Evolutionary conservation across 2,113 vertebrate genomes (phyloP).

Genomic region (Malurus elegans): DNA sequence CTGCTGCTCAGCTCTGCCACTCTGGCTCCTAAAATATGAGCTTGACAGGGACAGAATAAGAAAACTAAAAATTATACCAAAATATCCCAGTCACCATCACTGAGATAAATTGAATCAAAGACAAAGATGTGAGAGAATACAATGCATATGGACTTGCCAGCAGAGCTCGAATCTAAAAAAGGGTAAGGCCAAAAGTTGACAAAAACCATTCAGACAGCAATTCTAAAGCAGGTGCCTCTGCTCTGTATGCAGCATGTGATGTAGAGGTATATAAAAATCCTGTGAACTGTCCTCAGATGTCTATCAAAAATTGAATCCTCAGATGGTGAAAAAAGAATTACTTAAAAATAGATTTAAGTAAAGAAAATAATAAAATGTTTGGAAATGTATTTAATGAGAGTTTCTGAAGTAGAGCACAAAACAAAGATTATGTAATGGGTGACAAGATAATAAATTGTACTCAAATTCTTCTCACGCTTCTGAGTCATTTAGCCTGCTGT

Average conservation of each 20-base stretch:
- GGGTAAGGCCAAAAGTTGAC: background rate
- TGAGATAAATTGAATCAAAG: background rate
- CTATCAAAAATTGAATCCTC: background rate
- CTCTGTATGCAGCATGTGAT: background rate
- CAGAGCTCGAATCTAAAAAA: background rate
- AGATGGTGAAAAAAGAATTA: background rate
- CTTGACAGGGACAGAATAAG: background rate
- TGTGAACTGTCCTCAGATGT: background rate
- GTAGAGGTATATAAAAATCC: background rate
- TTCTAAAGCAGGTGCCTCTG: background rate
- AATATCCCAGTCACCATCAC: background rate
- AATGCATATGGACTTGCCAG: background rate
- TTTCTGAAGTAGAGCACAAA: conserved; percentile 5
- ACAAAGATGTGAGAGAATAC: background rate
- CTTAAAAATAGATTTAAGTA: conserved; percentile 6
- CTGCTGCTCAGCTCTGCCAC: background rate
- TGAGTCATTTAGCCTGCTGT: conserved; percentile 45
- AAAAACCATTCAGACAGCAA: background rate
- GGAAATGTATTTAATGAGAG: conserved; percentile 38
- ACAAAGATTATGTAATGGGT: background rate
- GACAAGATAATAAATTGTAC: background rate
- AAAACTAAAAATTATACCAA: background rate
- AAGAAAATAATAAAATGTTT: background rate
- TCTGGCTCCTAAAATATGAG: background rate
- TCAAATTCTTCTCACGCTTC: background rate